Percentiles rank a stretch among this genome's conserved stretches.
These are phyloP conservation scores for Taxidea taxus DNA, from an alignment of 2,113 vertebrate genomes.

Conservation along the genomic window DNA sequence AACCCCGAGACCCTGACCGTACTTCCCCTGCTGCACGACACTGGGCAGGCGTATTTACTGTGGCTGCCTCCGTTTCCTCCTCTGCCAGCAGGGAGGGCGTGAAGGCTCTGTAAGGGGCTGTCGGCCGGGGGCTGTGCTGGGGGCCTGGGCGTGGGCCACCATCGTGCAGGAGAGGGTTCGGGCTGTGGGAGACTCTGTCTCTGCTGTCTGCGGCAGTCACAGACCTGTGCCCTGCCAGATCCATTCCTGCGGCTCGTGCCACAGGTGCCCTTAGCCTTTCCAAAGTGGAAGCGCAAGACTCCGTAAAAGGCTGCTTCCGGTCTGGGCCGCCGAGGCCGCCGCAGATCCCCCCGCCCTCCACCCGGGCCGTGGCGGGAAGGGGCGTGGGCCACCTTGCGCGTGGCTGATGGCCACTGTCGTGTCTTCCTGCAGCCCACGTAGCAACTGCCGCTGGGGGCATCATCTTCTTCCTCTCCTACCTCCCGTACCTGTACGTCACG, in stretches of 20 bases:
- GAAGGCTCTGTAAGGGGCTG: neutral
- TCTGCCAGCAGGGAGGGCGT: neutral
- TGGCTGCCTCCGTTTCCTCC: neutral
- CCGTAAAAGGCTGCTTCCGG: neutral
- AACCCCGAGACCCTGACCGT: neutral
- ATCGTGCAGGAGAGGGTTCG: neutral
- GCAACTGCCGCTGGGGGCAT: slow-evolving; percentile 91
- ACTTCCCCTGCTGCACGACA: neutral
- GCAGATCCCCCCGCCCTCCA: rapidly evolving
- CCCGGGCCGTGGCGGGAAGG: neutral
- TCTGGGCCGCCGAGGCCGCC: neutral
- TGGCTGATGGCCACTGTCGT: neutral
- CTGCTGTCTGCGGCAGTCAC: neutral
- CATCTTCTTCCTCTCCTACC: slow-evolving; percentile 94
- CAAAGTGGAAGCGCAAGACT: neutral
- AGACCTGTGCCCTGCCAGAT: neutral
- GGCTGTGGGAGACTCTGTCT: neutral
- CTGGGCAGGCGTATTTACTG: neutral
- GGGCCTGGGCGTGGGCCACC: neutral
- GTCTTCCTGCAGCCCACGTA: slow-evolving; percentile 85
- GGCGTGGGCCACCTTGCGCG: rapidly evolving
- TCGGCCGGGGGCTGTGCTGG: neutral
- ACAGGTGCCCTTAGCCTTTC: neutral
- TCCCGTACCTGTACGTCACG: slow-evolving; percentile 94
- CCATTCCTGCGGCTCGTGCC: neutral